Base-by-base conservation (phyloP, 2,797 vertebrate species). In the Cynopterus sphinx region DNA sequence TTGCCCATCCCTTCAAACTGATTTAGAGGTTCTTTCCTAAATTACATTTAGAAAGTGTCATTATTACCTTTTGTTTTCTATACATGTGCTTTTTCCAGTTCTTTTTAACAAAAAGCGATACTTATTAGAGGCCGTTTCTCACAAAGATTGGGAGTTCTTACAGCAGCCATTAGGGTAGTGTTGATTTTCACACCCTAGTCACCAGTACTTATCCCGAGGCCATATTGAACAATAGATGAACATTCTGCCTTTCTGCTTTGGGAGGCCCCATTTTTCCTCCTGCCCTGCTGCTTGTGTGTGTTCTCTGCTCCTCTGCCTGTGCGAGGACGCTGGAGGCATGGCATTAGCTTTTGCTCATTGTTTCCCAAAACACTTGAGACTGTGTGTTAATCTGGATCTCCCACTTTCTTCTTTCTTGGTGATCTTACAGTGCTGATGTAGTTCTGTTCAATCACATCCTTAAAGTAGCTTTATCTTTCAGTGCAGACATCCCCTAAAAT, bases 1-100 rank as follows among this genome's bases (percentile, higher is more conserved):
- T 46, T 55, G 39, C 3, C 16, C 22, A 7, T 65, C 12, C 36
- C 90, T 49, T 90, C 49, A 86, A 26, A 17, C 19, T 21, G 57
- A 67, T 17, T 85, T 51, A 68, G 74, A 86, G 26, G 3, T 65
- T 93, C 39, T 92, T 55, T 84, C 51, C 61, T 92, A 63, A 89
- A 51, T 70, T 57, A 17, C 13, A 55, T 13, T 71, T 91, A 94
- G 65, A 43, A 91, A 70, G 31, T 70, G 67, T 85, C 49, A 21
- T 46, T 49, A 46, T 90, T 77, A 41, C 11, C 28, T 85, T 84
- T 96, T 78, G 49, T 81, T 87, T 74, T n/a, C 57, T n/a, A 13
- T 36, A 31, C 5, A 15, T 83, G 33, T 39, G 15, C 28, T 65
- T 79, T 22, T 22, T 9, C 9, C 2, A 53, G 5, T 71, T 61